Percentiles rank a stretch among this genome's conserved stretches.
Evolutionary conservation across 2,113 vertebrate genomes (phyloP).

Genomic region (Mirounga angustirostris): DNA sequence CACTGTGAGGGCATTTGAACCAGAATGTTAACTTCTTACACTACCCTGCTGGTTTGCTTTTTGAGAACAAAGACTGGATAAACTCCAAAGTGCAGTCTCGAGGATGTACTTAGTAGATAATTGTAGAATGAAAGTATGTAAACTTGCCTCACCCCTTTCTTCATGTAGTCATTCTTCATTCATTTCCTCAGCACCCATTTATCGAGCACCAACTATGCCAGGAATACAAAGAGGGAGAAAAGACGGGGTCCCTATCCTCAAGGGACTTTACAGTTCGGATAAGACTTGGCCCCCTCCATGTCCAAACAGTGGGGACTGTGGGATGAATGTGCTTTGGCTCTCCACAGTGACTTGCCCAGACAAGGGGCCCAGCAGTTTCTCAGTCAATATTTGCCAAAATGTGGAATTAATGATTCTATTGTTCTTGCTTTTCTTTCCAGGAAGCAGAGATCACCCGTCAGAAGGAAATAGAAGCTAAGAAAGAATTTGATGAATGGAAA

Average conservation of each 20-base stretch:
- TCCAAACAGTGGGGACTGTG: not conserved
- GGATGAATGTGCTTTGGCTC: not conserved
- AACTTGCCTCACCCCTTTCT: not conserved
- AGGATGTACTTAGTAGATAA: not conserved
- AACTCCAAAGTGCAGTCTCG: conserved; percentile 8
- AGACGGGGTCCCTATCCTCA: not conserved
- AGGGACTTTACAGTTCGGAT: not conserved
- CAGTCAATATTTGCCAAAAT: not conserved
- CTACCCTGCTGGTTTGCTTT: not conserved
- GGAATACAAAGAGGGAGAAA: not conserved
- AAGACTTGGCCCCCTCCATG: not conserved
- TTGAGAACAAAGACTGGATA: not conserved
- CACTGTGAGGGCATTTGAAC: not conserved
- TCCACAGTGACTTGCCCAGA: not conserved
- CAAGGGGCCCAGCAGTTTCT: not conserved
- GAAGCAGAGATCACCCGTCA: conserved; percentile 82
- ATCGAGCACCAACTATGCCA: not conserved
- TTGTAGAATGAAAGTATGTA: conserved; percentile 16
- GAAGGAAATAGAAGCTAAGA: conserved; percentile 79
- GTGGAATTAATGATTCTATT: not conserved
- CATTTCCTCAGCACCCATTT: not conserved
- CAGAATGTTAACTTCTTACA: not conserved
- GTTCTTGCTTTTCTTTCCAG: conserved; percentile 71
- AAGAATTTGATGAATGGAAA: conserved; percentile 87
- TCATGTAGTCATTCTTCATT: not conserved